Evolutionary conservation across 2,797 vertebrate species (phyloP).

Genomic region (Clarias platycephalus): DNA sequence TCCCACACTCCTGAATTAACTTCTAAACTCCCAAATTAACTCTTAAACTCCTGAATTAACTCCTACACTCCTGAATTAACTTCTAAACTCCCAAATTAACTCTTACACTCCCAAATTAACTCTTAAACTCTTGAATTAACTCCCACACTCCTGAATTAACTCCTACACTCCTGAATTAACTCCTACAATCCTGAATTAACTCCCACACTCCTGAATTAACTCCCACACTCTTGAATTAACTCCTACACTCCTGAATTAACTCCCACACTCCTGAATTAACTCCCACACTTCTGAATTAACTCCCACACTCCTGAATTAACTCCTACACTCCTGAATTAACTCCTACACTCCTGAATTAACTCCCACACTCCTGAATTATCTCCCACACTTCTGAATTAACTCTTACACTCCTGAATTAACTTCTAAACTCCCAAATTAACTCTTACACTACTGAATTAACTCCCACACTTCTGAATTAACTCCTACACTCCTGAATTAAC

Average conservation of each 20-base stretch:
- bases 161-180: not conserved
- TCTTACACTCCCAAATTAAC: not conserved
- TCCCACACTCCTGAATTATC: not conserved
- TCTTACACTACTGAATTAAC: not conserved
- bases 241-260: not conserved
- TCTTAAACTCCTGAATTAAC: not conserved
- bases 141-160: not conserved
- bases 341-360: not conserved
- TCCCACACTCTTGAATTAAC: not conserved
- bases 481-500: not conserved
- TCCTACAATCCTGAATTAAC: not conserved
- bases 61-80: not conserved
- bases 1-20: not conserved
- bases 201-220: not conserved
- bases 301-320: not conserved
- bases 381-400: not conserved
- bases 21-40: not conserved
- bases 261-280: not conserved
- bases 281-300: not conserved
- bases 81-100: not conserved
- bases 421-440: not conserved
- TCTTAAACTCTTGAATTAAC: not conserved
- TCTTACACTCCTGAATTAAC: not conserved
- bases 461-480: not conserved
- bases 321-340: not conserved